Conservation (phyloP, 2,113 vertebrate genomes). For the Petrocephalus microphthalmus region DNA sequence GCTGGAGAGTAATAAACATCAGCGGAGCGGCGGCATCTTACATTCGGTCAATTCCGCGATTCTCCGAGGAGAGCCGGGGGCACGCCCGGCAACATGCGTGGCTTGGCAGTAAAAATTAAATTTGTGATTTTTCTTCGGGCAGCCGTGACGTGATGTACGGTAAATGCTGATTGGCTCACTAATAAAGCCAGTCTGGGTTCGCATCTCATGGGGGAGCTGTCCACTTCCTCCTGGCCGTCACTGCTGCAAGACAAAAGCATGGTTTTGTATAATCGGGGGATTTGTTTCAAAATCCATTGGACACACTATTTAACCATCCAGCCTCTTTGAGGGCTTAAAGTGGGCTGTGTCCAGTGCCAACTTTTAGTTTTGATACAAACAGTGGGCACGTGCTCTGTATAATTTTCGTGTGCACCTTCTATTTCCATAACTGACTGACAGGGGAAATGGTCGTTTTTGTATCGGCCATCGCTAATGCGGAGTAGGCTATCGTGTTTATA, state of each 20-base stretch:
- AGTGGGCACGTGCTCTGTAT: neutral
- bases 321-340: neutral
- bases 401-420: neutral
- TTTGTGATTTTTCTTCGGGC: neutral
- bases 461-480: neutral
- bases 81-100: neutral
- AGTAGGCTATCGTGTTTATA: neutral
- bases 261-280: conserved; percentile 6
- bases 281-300: conserved; percentile 6
- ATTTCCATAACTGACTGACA: neutral
- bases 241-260: neutral
- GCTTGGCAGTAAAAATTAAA: neutral
- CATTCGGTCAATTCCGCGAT: neutral
- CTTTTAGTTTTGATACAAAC: neutral
- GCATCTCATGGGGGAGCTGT: neutral
- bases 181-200: neutral
- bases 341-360: neutral
- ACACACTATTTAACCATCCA: neutral
- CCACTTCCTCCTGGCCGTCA: neutral
- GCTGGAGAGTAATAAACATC: conserved; percentile 2
- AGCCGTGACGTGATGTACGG: neutral
- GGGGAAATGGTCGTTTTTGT: neutral
- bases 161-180: neutral
- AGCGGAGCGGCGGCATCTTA: neutral
- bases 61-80: neutral